Evolutionary conservation across 2,888 invertebrate species (phyloP).

Genomic region (Elgonia sp.): DNA sequence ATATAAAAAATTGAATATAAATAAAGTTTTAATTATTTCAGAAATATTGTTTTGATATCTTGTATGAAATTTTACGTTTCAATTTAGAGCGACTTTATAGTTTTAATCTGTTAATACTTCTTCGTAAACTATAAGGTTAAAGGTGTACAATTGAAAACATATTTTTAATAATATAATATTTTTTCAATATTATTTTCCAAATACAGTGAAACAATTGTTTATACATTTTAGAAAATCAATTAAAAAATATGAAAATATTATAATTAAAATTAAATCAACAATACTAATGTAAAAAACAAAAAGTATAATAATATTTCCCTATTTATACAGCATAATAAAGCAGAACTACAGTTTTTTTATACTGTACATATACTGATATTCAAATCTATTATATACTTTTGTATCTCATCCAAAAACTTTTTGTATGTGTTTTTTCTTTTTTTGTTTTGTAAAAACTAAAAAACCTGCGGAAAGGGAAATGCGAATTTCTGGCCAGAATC

Average conservation of each 20-base stretch:
- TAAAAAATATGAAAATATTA: too few relatives aligned
- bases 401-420: background rate
- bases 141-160: background rate
- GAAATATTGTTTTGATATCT: conserved; percentile 39
- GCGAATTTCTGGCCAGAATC: conserved; percentile 4
- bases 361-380: too few relatives aligned
- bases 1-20: conserved; percentile 34
- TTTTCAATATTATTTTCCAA: background rate
- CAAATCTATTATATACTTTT: too few relatives aligned
- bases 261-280: too few relatives aligned
- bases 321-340: too few relatives aligned
- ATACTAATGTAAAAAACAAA: too few relatives aligned
- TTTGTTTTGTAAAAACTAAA: background rate
- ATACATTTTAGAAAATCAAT: too few relatives aligned
- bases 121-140: conserved; percentile 17
- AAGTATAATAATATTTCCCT: too few relatives aligned
- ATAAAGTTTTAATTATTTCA: conserved; percentile 44
- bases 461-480: background rate
- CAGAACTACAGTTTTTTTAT: too few relatives aligned
- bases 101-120: conserved; percentile 45
- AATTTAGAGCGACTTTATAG: conserved; percentile 11
- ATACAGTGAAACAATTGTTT: background rate
- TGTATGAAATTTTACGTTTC: background rate
- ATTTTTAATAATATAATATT: background rate
- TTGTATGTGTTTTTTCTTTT: background rate